Conservation (phyloP, 2,113 vertebrate species). For the cattle (Bos taurus) region ARS-UCD2.0 NC_037357.1:47245001-47245500, state of each 20-base stretch:
- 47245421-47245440: not conserved
- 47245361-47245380: slow-evolving; percentile 61
- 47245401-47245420: slow-evolving; percentile 57
- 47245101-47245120: not conserved
- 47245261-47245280: not conserved
- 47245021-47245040: slow-evolving; percentile 29
- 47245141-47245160: slow-evolving; percentile 21
- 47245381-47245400: slow-evolving; percentile 32
- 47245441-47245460: not conserved
- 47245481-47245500: not conserved
- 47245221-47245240: not conserved
- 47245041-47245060: not conserved
- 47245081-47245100: not conserved
- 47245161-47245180: slow-evolving; percentile 58
- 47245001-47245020: not conserved
- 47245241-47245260: not conserved
- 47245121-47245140: not conserved
- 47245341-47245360: not conserved
- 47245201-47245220: slow-evolving; percentile 65
- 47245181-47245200: slow-evolving; percentile 54
- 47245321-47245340: not conserved
- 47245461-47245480: not conserved
- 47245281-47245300: not conserved
- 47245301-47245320: not conserved
- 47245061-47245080: not conserved